A percentile compares a stretch with the other conserved stretches of the same genome.
Evolutionary conservation across 2,113 vertebrate genomes (phyloP).

Genomic region (Gracilinanus agilis): DNA sequence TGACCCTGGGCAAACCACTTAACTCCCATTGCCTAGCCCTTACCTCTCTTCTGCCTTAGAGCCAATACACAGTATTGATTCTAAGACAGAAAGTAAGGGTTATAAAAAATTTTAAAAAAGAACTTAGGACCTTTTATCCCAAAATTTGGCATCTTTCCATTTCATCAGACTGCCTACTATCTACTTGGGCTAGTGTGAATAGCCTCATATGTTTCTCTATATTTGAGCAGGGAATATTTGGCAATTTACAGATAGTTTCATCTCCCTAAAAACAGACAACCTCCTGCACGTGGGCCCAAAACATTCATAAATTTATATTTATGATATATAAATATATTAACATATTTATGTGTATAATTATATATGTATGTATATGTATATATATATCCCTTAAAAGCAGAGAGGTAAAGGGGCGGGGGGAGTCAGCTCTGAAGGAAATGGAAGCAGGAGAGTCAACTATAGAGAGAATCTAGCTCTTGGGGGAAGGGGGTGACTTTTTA

Average conservation of each 20-base stretch:
- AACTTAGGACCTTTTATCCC: not conserved
- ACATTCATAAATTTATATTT: slow-evolving; percentile 26
- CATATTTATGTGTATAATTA: too few relatives aligned
- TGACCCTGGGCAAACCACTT: too few relatives aligned
- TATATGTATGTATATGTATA: not conserved
- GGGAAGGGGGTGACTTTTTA: too few relatives aligned
- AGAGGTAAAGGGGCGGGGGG: not conserved
- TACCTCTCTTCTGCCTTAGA: too few relatives aligned
- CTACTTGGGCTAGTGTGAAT: not conserved
- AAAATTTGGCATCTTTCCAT: not conserved
- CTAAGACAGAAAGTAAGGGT: too few relatives aligned
- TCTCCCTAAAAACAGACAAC: not conserved
- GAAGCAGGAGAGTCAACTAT: too few relatives aligned
- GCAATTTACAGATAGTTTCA: slow-evolving; percentile 33
- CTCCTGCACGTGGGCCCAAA: not conserved
- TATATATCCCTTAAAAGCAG: slow-evolving; percentile 20
- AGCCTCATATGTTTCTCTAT: not conserved
- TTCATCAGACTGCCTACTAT: not conserved
- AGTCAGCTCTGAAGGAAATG: too few relatives aligned
- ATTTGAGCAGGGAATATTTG: not conserved
- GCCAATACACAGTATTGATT: too few relatives aligned
- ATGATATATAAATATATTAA: too few relatives aligned
- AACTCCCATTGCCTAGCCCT: too few relatives aligned
- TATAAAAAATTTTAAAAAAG: too few relatives aligned
- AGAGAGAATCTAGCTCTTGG: too few relatives aligned